Evolutionary conservation across 2,113 vertebrate species (phyloP).

Genomic region (Sebastes schlegelii): DNA sequence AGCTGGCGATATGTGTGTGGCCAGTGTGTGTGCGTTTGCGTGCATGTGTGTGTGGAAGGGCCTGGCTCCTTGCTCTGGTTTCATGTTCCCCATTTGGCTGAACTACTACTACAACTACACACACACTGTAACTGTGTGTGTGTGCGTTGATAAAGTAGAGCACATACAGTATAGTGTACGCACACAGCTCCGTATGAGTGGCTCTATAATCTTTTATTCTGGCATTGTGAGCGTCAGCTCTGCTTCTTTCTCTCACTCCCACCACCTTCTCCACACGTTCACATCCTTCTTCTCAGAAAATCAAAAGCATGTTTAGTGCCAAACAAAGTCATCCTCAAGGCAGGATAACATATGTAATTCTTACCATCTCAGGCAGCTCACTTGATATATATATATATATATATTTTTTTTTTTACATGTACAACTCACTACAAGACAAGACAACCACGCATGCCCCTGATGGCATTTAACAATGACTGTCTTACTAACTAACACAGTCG

Average conservation of each 20-base stretch:
- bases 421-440: not conserved
- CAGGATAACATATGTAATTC: conserved; percentile 29
- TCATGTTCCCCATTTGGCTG: conserved; percentile 91
- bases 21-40: conserved; percentile 18
- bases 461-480: not conserved
- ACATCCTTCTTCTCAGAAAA: conserved; percentile 13
- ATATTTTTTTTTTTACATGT: not conserved
- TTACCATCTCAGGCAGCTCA: conserved; percentile 4
- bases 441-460: not conserved
- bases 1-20: conserved; percentile 83
- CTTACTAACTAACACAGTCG: not conserved
- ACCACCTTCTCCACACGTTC: conserved; percentile 30
- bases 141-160: conserved; percentile 14
- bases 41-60: conserved; percentile 72
- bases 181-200: conserved; percentile 27
- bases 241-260: conserved; percentile 44
- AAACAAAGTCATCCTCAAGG: conserved; percentile 22
- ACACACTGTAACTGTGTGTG: not conserved
- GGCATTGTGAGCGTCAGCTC: conserved; percentile 48
- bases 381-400: not conserved
- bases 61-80: conserved; percentile 86
- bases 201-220: conserved; percentile 52
- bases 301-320: conserved; percentile 11
- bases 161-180: not conserved
- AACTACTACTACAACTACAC: conserved; percentile 82